Evolutionary conservation across 2,888 invertebrate genomes (phyloP).

Genomic region (Mylabris sibirica): DNA sequence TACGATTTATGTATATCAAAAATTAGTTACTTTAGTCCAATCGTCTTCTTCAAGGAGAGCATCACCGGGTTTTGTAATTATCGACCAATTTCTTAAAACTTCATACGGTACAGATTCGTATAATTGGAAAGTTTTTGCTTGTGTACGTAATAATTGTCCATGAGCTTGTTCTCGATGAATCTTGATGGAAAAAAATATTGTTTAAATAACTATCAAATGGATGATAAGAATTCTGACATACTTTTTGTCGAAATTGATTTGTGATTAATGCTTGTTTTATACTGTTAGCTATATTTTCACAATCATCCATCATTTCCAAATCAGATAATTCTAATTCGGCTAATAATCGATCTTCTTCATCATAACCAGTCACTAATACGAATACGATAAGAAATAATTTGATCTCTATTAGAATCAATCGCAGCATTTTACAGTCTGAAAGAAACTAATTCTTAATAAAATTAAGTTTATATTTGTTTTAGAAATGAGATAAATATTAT

Average conservation of each 20-base stretch:
- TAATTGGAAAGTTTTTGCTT: conserved; percentile 53
- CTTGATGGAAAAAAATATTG: conserved; percentile 36
- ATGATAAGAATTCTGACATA: too few relatives aligned
- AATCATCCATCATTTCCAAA: conserved; percentile 47
- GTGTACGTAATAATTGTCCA: conserved; percentile 62
- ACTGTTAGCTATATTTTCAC: conserved; percentile 38
- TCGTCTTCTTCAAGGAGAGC: conserved; percentile 63
- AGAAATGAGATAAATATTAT: too few relatives aligned
- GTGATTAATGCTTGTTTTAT: conserved; percentile 50
- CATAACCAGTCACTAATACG: conserved; percentile 1
- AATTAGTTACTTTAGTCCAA: conserved; percentile 62
- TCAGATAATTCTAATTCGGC: conserved; percentile 43
- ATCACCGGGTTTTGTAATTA: conserved; percentile 65
- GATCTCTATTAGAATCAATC: background rate
- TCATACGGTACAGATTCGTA: conserved; percentile 48
- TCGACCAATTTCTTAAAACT: conserved; percentile 62
- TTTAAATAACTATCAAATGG: too few relatives aligned
- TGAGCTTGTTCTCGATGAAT: conserved; percentile 62
- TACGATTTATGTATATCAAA: background rate
- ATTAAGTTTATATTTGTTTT: too few relatives aligned
- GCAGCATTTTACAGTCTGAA: background rate
- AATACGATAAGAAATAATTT: background rate
- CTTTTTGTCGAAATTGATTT: conserved; percentile 44
- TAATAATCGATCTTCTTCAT: conserved; percentile 27
- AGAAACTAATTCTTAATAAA: too few relatives aligned